phyloP scores from a whole-genome alignment of 2,888 invertebrate genomes.

The Sarcophaga subvicina region DNA sequence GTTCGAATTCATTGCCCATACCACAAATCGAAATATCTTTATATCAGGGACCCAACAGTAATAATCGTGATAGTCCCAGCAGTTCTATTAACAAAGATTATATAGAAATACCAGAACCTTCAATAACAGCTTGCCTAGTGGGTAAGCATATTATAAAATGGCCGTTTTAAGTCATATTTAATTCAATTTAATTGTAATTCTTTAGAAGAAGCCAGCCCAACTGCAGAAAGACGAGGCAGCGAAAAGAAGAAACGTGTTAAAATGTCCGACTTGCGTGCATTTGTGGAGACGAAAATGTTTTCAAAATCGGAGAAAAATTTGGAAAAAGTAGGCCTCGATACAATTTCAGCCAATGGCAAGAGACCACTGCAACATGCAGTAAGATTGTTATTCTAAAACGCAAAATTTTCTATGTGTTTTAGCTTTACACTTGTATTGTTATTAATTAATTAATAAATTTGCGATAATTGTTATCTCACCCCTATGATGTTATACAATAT shows the following conservation, averaged over 20 bases:
- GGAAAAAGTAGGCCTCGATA: slow-evolving; percentile 92
- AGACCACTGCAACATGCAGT: slow-evolving; percentile 87
- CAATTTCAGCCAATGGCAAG: slow-evolving; percentile 79
- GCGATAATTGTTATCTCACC: slow-evolving; percentile 27
- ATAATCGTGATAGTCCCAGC: slow-evolving; percentile 81
- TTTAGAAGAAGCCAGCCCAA: slow-evolving; percentile 76
- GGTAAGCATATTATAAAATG: slow-evolving; percentile 72
- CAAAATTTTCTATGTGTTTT: slow-evolving; percentile 56
- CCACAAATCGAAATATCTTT: slow-evolving; percentile 95
- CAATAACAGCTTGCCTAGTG: slow-evolving; percentile 82
- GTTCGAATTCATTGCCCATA: slow-evolving; percentile 96
- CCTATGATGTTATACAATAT: background rate
- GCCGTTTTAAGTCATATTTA: too few species aligned
- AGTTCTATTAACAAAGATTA: slow-evolving; percentile 86
- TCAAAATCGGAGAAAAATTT: slow-evolving; percentile 96
- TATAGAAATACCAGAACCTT: slow-evolving; percentile 89
- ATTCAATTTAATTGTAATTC: background rate
- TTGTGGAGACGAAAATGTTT: slow-evolving; percentile 94
- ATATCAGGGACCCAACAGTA: slow-evolving; percentile 88
- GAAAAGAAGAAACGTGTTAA: slow-evolving; percentile 95
- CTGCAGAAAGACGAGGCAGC: slow-evolving; percentile 86
- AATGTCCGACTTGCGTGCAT: slow-evolving; percentile 95
- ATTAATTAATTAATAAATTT: slow-evolving; percentile 29
- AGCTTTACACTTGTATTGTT: slow-evolving; percentile 34
- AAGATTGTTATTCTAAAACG: slow-evolving; percentile 76